Evolutionary conservation across 2,797 vertebrate species (phyloP), one percentile per base, ranked within the genome.

Genomic region (Oreortyx pictus): DNA sequence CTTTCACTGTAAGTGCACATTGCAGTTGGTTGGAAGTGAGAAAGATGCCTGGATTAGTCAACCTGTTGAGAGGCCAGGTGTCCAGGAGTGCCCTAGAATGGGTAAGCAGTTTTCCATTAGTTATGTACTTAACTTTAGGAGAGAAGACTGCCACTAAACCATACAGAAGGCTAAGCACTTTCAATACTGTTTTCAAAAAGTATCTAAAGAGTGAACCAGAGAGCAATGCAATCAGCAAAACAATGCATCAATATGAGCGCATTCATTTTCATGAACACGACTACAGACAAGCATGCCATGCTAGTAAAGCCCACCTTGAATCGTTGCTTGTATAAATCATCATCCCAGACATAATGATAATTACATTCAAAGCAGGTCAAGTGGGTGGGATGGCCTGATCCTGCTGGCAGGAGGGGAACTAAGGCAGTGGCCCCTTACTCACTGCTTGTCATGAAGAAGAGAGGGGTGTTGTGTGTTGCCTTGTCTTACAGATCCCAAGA

Each of bases 371-470:
- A 67, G 17, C 35, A 37, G 33, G 14, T 76, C 11, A 8, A 56
- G 7, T 43, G 65, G n/a, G 9, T 1, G 3, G 33, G 49, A n/a
- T 72, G 41, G 29, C 54, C 39, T 70, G 67, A 33, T 15, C 39
- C 52, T 41, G 0, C 23, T 33, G 61, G 31, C 31, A 72, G 41
- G 68, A 87, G 64, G 44, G 22, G 17, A 65, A 4, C 72, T 60
- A 6, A 72, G 54, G 23, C 10, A 70, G 35, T 11, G 8, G 62
- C 22, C 25, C 57, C 10, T 44, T 75, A 31, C 33, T 91, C 31
- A 9, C 19, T 67, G 46, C 67, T 20, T 7, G 0, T 66, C 0
- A 0, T 44, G 23, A 54, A 16, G 43, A 20, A 57, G 46, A 33
- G 12, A 67, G 23, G 19, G 15, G 1, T 72, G 2, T 37, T 43